Conservation (phyloP, 1,140 invertebrate species). For the Pectinophora gossypiella region DNA sequence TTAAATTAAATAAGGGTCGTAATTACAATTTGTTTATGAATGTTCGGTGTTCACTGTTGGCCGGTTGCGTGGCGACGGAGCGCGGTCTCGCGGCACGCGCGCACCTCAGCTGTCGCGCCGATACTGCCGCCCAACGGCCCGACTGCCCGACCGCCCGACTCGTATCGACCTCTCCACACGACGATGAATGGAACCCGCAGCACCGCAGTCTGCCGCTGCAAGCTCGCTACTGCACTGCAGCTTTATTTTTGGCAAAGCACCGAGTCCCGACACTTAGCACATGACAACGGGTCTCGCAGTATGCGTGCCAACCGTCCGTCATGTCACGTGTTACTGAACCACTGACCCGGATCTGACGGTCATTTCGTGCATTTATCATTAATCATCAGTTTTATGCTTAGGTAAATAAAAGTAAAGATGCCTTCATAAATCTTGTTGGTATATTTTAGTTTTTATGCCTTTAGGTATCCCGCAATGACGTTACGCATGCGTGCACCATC, state of each 20-base stretch:
- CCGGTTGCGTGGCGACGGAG: background rate
- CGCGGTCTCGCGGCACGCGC: conserved; percentile 25
- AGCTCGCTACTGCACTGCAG: conserved; percentile 66
- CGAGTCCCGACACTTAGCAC: conserved; percentile 28
- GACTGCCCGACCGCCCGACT: conserved; percentile 5
- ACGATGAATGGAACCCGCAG: conserved; percentile 61
- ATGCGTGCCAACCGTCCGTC: conserved; percentile 15
- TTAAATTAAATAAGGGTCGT: too few relatives aligned
- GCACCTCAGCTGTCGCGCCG: conserved; percentile 40
- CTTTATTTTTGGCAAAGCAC: conserved; percentile 66
- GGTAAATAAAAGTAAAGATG: background rate
- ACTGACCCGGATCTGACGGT: conserved; percentile 21
- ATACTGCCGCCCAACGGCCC: conserved; percentile 42
- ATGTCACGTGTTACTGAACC: conserved; percentile 16
- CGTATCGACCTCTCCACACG: conserved; percentile 59
- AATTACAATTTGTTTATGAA: background rate
- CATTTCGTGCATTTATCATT: background rate
- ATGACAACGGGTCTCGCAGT: conserved; percentile 22
- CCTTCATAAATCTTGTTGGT: background rate
- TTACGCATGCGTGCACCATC: conserved; percentile 12
- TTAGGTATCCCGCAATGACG: background rate
- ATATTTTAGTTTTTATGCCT: background rate
- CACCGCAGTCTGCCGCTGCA: conserved; percentile 59
- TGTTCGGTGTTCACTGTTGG: background rate
- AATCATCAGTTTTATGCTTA: too few relatives aligned